Evolutionary conservation across 2,888 invertebrate genomes (phyloP).

Genomic region (Andricus quercusramuli): DNA sequence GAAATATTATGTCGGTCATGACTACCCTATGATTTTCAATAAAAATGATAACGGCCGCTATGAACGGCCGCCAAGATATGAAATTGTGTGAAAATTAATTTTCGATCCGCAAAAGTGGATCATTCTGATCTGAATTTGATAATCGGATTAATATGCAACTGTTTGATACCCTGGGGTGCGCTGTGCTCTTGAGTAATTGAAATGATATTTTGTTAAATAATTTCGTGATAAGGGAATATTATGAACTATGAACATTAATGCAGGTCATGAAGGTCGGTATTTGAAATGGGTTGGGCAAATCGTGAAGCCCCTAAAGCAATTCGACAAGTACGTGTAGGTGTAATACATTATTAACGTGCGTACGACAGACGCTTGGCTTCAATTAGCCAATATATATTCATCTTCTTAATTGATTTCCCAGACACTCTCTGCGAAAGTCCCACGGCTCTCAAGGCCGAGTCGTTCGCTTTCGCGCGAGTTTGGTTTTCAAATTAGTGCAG

Average conservation of each 20-base stretch:
- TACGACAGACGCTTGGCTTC: slow-evolving; percentile 62
- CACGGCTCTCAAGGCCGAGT: slow-evolving; percentile 44
- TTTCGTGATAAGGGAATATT: background rate
- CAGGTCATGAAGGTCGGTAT: background rate
- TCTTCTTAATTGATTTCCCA: slow-evolving; percentile 70
- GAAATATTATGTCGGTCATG: no score
- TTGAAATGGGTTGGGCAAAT: slow-evolving; percentile 8
- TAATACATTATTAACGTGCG: slow-evolving; percentile 69
- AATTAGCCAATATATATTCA: slow-evolving; percentile 74
- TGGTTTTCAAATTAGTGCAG: slow-evolving; percentile 41
- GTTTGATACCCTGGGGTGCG: no score
- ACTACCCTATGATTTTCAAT: no score
- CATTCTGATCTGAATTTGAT: no score
- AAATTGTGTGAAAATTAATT: no score
- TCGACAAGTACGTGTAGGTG: slow-evolving; percentile 61
- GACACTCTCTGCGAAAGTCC: slow-evolving; percentile 45
- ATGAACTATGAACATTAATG: background rate
- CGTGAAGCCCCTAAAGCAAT: slow-evolving; percentile 60
- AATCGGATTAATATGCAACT: no score
- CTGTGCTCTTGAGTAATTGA: background rate
- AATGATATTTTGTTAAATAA: background rate
- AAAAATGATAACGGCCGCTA: no score
- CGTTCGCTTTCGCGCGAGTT: slow-evolving; percentile 36
- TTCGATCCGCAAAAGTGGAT: no score
- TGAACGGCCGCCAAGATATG: no score